A percentile compares a stretch with the other conserved stretches of the same genome.
Evolutionary conservation across 2,888 invertebrate species (phyloP).

Genomic region (Agrilus biguttatus): DNA sequence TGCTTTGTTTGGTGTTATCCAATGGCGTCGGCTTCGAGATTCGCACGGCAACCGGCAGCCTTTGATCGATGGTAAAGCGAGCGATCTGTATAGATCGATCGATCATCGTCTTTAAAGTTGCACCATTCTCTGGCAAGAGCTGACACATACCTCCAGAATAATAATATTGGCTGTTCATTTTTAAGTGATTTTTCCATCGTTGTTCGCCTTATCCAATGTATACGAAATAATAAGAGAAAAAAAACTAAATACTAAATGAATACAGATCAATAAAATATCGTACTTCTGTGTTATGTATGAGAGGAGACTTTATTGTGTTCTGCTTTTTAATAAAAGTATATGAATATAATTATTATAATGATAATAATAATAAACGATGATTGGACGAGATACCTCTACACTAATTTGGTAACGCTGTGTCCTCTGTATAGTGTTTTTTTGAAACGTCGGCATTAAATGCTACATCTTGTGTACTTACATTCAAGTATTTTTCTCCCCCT

Average conservation of each 20-base stretch:
- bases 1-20: constrained; percentile 3
- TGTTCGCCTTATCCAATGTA: constrained; percentile 56
- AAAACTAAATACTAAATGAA: constrained; percentile 16
- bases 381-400: constrained; percentile 35
- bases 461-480: constrained; percentile 37
- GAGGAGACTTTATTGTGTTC: constrained; percentile 35
- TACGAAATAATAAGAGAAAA: constrained; percentile 34
- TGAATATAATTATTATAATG: constrained; percentile 20
- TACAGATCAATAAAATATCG: constrained; percentile 26
- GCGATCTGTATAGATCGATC: background rate
- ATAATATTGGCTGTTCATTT: constrained; percentile 35
- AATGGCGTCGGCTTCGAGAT: constrained; percentile 8
- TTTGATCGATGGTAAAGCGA: constrained; percentile 3
- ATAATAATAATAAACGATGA: constrained; percentile 24
- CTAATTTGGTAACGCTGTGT: constrained; percentile 34
- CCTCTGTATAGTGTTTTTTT: constrained; percentile 36
- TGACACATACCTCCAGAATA: constrained; percentile 29
- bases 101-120: background rate
- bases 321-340: constrained; percentile 35
- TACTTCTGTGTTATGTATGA: constrained; percentile 35
- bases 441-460: constrained; percentile 37
- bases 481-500: background rate
- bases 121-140: constrained; percentile 10
- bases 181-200: constrained; percentile 35
- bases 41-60: constrained; percentile 7